Evolutionary conservation across 2,797 vertebrate species (phyloP).

Genomic region (Acanthiza pusilla): DNA sequence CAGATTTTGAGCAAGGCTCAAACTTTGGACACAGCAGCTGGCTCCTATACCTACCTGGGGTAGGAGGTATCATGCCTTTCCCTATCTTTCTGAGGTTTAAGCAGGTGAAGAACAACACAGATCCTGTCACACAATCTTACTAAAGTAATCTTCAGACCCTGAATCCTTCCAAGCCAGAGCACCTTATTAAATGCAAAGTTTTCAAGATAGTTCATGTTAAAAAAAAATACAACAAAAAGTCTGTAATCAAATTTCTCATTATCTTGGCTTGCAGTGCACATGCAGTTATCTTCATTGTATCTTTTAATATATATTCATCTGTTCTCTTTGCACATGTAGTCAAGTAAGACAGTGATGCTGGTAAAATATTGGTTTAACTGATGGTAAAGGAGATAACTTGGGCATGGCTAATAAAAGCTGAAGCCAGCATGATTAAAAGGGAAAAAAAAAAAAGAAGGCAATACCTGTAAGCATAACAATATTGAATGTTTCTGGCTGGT

Average conservation of each 20-base stretch:
- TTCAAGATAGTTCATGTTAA: not conserved
- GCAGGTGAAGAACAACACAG: not conserved
- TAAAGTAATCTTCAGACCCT: not conserved
- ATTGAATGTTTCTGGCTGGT: not conserved
- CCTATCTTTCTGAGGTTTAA: not conserved
- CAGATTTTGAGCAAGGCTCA: not conserved
- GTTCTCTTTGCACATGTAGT: not conserved
- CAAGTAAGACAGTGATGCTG: not conserved
- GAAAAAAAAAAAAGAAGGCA: not conserved
- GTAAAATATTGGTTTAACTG: constrained; percentile 11
- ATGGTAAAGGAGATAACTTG: not conserved
- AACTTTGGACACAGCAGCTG: not conserved
- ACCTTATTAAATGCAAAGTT: not conserved
- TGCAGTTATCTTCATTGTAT: not conserved
- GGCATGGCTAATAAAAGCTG: not conserved
- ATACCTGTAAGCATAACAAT: not conserved
- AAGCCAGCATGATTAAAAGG: not conserved
- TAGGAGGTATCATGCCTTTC: fast-evolving
- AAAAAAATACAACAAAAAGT: not conserved
- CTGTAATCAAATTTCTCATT: constrained; percentile 1
- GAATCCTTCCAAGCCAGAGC: not conserved
- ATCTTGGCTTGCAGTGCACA: not conserved
- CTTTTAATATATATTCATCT: constrained; percentile 43
- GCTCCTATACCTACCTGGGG: not conserved
- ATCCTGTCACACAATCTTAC: not conserved